Percentiles rank a stretch among this genome's conserved stretches.
These are phyloP conservation scores for Chamaea fasciata DNA, from an alignment of 2,113 vertebrate species.

Conservation along the genomic window DNA sequence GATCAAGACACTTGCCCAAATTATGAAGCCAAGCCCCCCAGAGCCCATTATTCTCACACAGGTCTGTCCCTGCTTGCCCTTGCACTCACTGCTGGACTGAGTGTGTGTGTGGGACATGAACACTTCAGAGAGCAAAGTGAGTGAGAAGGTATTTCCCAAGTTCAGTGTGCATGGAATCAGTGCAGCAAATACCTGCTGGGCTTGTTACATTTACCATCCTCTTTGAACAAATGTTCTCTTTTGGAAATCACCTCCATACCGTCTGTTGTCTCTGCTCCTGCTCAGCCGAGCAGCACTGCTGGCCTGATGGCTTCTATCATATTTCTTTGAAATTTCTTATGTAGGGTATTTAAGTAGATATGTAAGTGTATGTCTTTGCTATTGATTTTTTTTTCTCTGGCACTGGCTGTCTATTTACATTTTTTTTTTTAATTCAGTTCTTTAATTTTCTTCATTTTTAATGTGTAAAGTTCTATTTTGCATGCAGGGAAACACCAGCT, in stretches of 20 bases:
- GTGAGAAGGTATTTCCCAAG: neutral
- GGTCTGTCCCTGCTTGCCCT: neutral
- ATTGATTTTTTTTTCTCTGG: neutral
- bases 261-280: neutral
- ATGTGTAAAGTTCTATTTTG: neutral
- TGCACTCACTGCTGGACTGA: neutral
- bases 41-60: accelerated
- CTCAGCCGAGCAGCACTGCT: neutral
- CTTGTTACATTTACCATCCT: neutral
- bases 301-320: neutral
- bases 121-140: neutral
- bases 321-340: neutral
- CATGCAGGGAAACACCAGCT: neutral
- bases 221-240: neutral
- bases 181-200: neutral
- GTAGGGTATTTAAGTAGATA: neutral
- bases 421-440: neutral
- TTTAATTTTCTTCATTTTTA: neutral
- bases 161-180: neutral
- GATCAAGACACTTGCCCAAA: neutral
- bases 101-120: neutral
- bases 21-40: neutral
- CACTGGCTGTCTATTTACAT: neutral
- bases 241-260: neutral
- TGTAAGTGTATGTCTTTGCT: neutral